phyloP scores from a whole-genome alignment of 2,888 invertebrate species.

The Nemapogon koenigi region DNA sequence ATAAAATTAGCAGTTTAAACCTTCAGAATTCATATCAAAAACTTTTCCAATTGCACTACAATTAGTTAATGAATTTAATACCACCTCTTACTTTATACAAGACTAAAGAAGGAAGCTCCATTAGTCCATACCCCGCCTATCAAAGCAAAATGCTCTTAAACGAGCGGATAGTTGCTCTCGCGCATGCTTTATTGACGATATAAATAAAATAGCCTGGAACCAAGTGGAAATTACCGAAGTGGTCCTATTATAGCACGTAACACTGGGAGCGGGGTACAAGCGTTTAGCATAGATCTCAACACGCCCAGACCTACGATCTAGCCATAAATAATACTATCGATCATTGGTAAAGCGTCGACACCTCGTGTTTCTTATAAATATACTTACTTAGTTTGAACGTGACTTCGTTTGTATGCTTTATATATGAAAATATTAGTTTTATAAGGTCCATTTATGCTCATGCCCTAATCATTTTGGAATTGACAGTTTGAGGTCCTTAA shows the following conservation, averaged over 20 bases:
- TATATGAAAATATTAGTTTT: too few relatives aligned
- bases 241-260: conserved; percentile 46
- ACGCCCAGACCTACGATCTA: conserved; percentile 16
- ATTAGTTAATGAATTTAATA: conserved; percentile 4
- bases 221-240: conserved; percentile 45
- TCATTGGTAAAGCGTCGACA: conserved; percentile 27
- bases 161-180: conserved; percentile 8
- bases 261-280: conserved; percentile 30
- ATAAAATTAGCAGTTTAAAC: too few relatives aligned
- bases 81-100: conserved; percentile 9
- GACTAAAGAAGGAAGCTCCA: conserved; percentile 11
- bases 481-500: too few relatives aligned
- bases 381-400: too few relatives aligned
- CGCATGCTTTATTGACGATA: conserved; percentile 11
- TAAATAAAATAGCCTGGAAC: conserved; percentile 32
- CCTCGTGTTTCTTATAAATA: too few relatives aligned
- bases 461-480: too few relatives aligned
- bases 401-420: too few relatives aligned
- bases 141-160: conserved; percentile 17
- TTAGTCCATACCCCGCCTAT: conserved; percentile 18
- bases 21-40: too few relatives aligned
- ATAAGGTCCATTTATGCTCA: too few relatives aligned
- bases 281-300: conserved; percentile 33
- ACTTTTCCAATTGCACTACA: too few relatives aligned
- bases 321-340: conserved; percentile 27